Base-by-base conservation (phyloP, 2,113 vertebrate species). In the Elachura formosa region DNA sequence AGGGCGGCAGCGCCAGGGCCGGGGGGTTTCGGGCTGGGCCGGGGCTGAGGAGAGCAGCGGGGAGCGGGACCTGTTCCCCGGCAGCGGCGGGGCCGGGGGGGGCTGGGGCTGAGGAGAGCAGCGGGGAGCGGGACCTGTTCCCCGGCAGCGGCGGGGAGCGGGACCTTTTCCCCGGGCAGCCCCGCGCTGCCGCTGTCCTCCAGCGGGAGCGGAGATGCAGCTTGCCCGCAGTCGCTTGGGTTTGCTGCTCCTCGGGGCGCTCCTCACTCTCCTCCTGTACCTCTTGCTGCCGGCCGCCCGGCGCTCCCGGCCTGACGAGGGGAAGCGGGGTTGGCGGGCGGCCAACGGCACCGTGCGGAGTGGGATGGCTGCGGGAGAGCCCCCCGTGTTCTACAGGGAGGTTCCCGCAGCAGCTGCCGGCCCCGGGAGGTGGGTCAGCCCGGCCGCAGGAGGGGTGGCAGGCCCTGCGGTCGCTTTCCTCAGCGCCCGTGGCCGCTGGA, bases 371-470 rank as follows among this genome's bases (percentile, higher is more conserved):
- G 97, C 96, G 3, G 98, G 98, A 12, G 96, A 98, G 89, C 97
- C 98, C 9, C 98, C 98, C 1, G 77, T 99, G 51, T 99, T 99
- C 95, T 99, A 99, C 96, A 97, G 99, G 71, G 99, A 99, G 96
- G 98, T 97, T 34, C 74, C 98, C 16, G 97, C 98, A 12, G 64
- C 25, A 28, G 79, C 96, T 36, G 91, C 96, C 84, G 96, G 98
- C 54, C 76, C 97, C 26, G 95, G 98, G 59, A 99, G 98, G 99
- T 99, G 91, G 96, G 97, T 97, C 41, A 20, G 55, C n/a, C 67
- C 1, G 3, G 40, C 18, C 7, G 68, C 51, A 40, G 61, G 8
- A 38, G 43, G 21, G 36, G 25, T 22, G 52, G 33, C n/a, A 12
- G 43, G 38, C 46, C n/a, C 45, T 36, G 64, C 26, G n/a, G 2